These are phyloP conservation scores for Avahi laniger DNA, from an alignment of 2,797 vertebrate genomes.

Conservation along the genomic window DNA sequence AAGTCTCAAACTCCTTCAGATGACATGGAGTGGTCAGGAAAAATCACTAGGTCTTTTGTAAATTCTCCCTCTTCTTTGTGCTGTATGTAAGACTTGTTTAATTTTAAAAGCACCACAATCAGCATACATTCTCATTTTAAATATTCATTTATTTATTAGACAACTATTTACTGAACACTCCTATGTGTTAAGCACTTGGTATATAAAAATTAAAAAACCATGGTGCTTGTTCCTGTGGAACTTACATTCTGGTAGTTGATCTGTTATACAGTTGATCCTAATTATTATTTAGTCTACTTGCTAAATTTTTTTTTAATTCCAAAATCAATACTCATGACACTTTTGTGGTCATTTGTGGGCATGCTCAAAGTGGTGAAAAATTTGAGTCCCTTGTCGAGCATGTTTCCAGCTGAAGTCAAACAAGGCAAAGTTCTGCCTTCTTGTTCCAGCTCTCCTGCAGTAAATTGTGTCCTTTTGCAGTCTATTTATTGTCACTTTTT, in stretches of 20 bases:
- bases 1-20: not conserved
- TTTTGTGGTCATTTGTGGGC: not conserved
- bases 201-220: not conserved
- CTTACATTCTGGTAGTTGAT: not conserved
- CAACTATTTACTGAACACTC: not conserved
- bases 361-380: not conserved
- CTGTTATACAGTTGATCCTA: not conserved
- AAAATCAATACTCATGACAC: not conserved
- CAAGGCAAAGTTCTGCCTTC: not conserved
- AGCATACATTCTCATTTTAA: conserved; percentile 25
- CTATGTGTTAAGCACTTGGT: not conserved
- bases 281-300: not conserved
- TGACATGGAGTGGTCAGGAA: not conserved
- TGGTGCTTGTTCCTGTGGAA: not conserved
- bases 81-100: not conserved
- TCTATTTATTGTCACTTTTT: not conserved
- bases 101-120: not conserved
- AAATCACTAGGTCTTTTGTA: not conserved
- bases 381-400: not conserved
- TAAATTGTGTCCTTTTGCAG: not conserved
- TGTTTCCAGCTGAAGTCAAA: not conserved
- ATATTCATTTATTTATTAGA: not conserved
- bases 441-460: not conserved
- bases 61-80: not conserved
- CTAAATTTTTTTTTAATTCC: not conserved